Evolutionary conservation across 1,140 invertebrate species (phyloP), one percentile per base, ranked within the genome.

Genomic region (Drosophila triauraria): DNA sequence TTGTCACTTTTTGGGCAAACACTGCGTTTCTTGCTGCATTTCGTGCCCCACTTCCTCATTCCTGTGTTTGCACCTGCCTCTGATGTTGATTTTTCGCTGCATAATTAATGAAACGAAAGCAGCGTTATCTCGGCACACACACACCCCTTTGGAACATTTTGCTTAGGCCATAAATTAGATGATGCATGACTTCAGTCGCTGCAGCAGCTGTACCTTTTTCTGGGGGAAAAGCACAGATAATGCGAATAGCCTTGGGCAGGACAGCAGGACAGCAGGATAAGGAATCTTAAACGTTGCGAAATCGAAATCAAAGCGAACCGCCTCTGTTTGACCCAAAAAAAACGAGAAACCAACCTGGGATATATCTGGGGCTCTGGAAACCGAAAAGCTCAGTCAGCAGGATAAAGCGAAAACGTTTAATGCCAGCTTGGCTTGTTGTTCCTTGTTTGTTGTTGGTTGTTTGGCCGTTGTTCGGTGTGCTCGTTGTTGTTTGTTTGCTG

Each of bases 21-120:
- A 40, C n/a, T 56, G 20, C 35, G 35, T 56, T 56, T 40, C 13
- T 10, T 20, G 35, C 0, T 53, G 51, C 51, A 53, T 15, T 35
- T 20, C 13, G 13, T 40, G 12, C 15, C 10, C 4, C 50, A 46
- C 38, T 44, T 48, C 17, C 44, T 30, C 17, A 23, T 56, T 25
- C 53, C 17, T 32, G 42, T 13, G 32, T 10, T 35, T n/a, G 58
- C 70, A 60, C 32, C 53, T 71, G 46, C 46, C 38, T 42, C 61
- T 64, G 42, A 46, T 85, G 64, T 75, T 82, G 64, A 82, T 82
- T 86, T 70, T 77, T 77, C 35, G 51, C 65, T 69, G 79, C 67
- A 87, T 86, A 87, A 88, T 88, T 80, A 88, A 87, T 88, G 82
- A 69, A 78, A 86, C 75, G 65, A 87, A 82, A 69, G 69, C 79